Evolutionary conservation across 1,140 invertebrate species (phyloP).

Genomic region (Mycetomoellerius zeteki): DNA sequence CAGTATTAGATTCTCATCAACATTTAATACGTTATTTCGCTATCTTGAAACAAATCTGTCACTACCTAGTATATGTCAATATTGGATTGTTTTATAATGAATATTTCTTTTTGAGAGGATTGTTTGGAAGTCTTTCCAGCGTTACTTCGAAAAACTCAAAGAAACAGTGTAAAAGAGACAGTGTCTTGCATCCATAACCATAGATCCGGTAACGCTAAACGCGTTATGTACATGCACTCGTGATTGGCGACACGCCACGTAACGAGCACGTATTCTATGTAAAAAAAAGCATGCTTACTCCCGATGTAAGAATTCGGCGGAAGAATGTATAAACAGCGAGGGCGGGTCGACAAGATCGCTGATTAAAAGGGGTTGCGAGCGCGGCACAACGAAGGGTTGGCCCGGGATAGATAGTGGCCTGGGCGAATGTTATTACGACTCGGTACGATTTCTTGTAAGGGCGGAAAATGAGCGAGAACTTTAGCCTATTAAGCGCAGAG

Average conservation of each 20-base stretch:
- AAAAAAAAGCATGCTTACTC: slow-evolving; percentile 35
- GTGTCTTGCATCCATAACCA: neutral
- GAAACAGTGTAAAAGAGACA: neutral
- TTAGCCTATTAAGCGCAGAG: slow-evolving; percentile 49
- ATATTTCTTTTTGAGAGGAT: neutral
- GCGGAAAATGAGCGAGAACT: slow-evolving; percentile 59
- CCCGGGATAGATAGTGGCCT: slow-evolving; percentile 16
- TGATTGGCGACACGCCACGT: slow-evolving; percentile 72
- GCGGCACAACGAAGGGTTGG: slow-evolving; percentile 1
- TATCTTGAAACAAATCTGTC: neutral
- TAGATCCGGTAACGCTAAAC: slow-evolving; percentile 7
- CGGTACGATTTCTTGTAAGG: slow-evolving; percentile 49
- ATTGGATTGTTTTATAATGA: neutral
- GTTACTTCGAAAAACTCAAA: neutral
- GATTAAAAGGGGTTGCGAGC: slow-evolving; percentile 44
- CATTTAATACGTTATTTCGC: neutral
- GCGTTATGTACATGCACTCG: slow-evolving; percentile 18
- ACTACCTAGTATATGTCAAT: too few relatives aligned
- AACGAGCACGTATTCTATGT: slow-evolving; percentile 66
- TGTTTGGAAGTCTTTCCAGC: neutral
- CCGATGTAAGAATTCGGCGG: slow-evolving; percentile 61
- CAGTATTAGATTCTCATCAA: neutral
- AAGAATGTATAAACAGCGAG: slow-evolving; percentile 60
- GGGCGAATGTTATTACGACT: slow-evolving; percentile 50
- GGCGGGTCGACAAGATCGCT: slow-evolving; percentile 28